Evolutionary conservation across 2,888 invertebrate genomes (phyloP).

Genomic region (Ophion ventricosus): DNA sequence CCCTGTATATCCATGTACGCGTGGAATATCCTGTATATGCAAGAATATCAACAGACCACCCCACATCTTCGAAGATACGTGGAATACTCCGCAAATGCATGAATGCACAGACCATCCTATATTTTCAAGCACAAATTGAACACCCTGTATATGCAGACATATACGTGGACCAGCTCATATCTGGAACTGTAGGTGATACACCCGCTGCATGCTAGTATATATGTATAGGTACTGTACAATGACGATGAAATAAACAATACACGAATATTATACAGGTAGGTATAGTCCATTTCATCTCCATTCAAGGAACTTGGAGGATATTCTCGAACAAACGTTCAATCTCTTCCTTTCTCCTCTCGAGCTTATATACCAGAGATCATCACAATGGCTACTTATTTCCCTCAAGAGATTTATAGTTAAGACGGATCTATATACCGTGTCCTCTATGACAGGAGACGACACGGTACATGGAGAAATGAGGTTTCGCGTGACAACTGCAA

Average conservation of each 20-base stretch:
- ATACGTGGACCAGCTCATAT: not conserved
- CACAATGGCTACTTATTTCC: conserved; percentile 39
- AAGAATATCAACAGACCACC: no score
- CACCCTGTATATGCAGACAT: not conserved
- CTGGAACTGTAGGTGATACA: not conserved
- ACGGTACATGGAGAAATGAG: conserved; percentile 25
- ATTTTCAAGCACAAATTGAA: not conserved
- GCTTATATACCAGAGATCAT: conserved; percentile 36
- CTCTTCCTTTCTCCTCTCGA: not conserved
- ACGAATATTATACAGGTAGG: conserved; percentile 31
- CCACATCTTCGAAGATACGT: no score
- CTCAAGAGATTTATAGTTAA: conserved; percentile 41
- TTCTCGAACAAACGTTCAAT: conserved; percentile 41
- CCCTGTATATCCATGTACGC: not conserved
- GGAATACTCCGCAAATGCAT: no score
- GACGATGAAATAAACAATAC: conserved; percentile 38
- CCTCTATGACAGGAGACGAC: not conserved
- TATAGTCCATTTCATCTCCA: conserved; percentile 38
- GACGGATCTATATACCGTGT: conserved; percentile 15
- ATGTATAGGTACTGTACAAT: not conserved
- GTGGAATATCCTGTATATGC: no score
- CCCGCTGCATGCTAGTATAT: not conserved
- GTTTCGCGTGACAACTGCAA: not conserved
- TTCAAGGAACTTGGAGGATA: conserved; percentile 41
- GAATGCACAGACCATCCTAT: no score